Evolutionary conservation across 2,797 vertebrate genomes (phyloP), one percentile per base, ranked within the genome.

Genomic region (Propithecus perrieri): DNA sequence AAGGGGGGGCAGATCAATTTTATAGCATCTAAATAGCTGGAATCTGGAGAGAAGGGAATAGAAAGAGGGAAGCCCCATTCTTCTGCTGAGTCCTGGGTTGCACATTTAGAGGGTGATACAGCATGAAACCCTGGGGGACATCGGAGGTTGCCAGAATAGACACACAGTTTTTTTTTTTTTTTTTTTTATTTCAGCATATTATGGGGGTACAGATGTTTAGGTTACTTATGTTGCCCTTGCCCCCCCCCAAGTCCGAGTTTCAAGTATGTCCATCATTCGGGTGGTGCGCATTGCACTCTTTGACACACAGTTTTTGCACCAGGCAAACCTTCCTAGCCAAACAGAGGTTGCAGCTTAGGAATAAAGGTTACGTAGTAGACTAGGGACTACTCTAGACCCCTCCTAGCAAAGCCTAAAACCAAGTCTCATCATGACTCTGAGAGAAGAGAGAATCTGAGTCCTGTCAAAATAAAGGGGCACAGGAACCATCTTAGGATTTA

Each of bases 21-120:
- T 22, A 46, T 35, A 7, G 38, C 11, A 38, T 14, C 20, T 43
- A 26, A 59, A 53, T 6, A n/a, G 12, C 24, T 65, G 35, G n/a
- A 30, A 30, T 22, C 18, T 76, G 4, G 33, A 59, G 17, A 69
- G 26, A 71, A 79, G 41, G 26, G 63, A 1, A 33, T 22, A 13
- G 8, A 10, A 28, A 30, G 59, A 9, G 15, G 5, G 4, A 6
- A 7, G 3, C 1, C 4, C 17, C 2, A 67, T n/a, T 20, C 14
- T 11, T 78, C 69, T 65, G 11, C 83, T 79, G 72, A 46, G 26
- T 35, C 13, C 22, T 79, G 83, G 30, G 38, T 69, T 22, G 61
- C 61, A n/a, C 8, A 4, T 69, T 9, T 24, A 15, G 4, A 5
- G 17, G 17, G 5, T 41, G 28, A 61, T 35, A 75, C 2, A 46